A percentile compares a stretch with the other conserved stretches of the same genome.
Conservation (phyloP, 2,113 vertebrate genomes). For the Ciconia boyciana region DNA sequence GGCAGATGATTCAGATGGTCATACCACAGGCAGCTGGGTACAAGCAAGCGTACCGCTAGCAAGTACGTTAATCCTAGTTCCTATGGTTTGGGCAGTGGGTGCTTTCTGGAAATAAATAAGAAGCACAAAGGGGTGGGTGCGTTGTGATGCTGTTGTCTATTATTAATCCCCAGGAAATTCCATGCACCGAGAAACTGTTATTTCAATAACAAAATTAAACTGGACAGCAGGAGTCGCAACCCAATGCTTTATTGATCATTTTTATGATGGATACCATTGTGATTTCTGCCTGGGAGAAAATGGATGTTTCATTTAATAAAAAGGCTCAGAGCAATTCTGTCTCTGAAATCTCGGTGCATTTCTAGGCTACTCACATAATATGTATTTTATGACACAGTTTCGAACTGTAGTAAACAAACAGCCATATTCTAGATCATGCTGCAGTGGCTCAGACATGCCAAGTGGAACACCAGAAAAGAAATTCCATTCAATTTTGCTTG, state of each 20-base stretch:
- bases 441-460: not conserved
- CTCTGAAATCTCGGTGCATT: not conserved
- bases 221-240: constrained; percentile 15
- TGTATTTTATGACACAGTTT: not conserved
- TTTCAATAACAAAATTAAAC: constrained; percentile 48
- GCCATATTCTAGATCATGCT: not conserved
- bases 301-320: constrained; percentile 30
- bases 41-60: rapidly evolving
- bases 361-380: not conserved
- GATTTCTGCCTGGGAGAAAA: constrained; percentile 39
- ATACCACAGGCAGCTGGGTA: not conserved
- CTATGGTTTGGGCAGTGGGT: not conserved
- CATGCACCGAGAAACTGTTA: not conserved
- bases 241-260: constrained; percentile 51
- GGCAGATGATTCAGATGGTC: not conserved
- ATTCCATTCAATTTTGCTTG: not conserved
- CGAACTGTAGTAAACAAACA: not conserved
- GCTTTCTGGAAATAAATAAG: not conserved
- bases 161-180: constrained; percentile 36
- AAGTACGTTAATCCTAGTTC: not conserved
- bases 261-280: constrained; percentile 7
- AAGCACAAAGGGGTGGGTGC: not conserved
- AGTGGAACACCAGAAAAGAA: not conserved
- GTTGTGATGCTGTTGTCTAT: not conserved
- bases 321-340: not conserved